Evolutionary conservation across 2,113 vertebrate genomes (phyloP).

Genomic region (Colinus virginianus): DNA sequence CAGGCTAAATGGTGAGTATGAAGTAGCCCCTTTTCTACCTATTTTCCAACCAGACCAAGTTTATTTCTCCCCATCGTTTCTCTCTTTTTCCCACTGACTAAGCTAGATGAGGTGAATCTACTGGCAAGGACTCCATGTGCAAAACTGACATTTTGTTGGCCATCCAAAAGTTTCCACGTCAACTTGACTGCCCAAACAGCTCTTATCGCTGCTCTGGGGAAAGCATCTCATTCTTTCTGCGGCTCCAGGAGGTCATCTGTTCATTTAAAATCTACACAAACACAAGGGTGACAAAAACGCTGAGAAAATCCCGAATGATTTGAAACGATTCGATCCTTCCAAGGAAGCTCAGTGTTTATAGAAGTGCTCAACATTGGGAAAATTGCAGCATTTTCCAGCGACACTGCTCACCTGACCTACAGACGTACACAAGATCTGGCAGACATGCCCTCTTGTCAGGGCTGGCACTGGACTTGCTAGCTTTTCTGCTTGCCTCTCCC

Average conservation of each 20-base stretch:
- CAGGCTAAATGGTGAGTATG: background rate
- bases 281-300: background rate
- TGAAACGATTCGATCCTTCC: background rate
- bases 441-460: background rate
- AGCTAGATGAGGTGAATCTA: background rate
- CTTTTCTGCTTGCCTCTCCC: constrained; percentile 45
- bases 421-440: background rate
- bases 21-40: background rate
- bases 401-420: constrained; percentile 10
- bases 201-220: fast-evolving
- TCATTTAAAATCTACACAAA: background rate
- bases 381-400: background rate
- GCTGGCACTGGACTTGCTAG: background rate
- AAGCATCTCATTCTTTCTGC: background rate
- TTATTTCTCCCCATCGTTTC: background rate
- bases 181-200: background rate
- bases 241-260: background rate
- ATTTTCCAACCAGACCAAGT: background rate
- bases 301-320: background rate
- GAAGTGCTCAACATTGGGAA: background rate
- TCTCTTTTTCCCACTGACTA: background rate
- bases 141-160: background rate
- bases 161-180: background rate
- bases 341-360: background rate
- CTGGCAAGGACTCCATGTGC: background rate